These are phyloP conservation scores for Ophiothrix spiculata DNA, from an alignment of 35 echinoderm and acorn worm genomes.

Conservation along the genomic window DNA sequence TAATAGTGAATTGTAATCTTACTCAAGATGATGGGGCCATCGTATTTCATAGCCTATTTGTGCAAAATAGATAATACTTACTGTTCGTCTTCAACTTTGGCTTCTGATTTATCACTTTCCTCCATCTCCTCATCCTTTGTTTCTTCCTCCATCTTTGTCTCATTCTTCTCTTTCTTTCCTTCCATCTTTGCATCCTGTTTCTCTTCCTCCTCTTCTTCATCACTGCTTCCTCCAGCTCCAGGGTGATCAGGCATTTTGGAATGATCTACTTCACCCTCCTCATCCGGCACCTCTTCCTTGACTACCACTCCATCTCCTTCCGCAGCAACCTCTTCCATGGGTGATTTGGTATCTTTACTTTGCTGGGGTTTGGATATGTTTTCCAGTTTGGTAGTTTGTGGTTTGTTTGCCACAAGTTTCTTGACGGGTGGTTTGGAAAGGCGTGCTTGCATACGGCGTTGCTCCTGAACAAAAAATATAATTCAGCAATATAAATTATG, in stretches of 20 bases:
- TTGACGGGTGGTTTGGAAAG: slow-evolving; percentile 51
- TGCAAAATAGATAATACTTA: no score
- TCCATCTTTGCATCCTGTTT: background rate
- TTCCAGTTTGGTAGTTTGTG: background rate
- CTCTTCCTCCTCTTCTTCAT: slow-evolving; percentile 49
- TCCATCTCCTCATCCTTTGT: background rate
- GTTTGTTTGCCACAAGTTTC: background rate
- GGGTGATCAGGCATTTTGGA: slow-evolving; percentile 77
- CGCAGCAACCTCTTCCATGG: slow-evolving; percentile 10
- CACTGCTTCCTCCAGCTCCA: slow-evolving; percentile 69
- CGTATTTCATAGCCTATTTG: no score
- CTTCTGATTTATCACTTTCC: slow-evolving; percentile 19
- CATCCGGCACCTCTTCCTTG: slow-evolving; percentile 5
- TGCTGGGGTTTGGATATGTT: no score
- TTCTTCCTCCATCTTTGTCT: background rate
- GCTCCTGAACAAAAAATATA: slow-evolving; percentile 12
- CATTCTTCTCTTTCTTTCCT: background rate
- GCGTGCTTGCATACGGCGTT: slow-evolving; percentile 24
- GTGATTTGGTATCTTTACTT: background rate
- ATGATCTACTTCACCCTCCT: slow-evolving; percentile 29
- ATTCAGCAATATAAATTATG: background rate
- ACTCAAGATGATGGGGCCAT: no score
- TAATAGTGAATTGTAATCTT: no score
- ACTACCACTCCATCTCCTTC: background rate
- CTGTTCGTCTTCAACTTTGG: slow-evolving; percentile 5